A percentile compares a stretch with the other conserved stretches of the same genome.
Conservation (phyloP, 92 coral and sea anemone species). For the Scolanthus callimorphus region DNA sequence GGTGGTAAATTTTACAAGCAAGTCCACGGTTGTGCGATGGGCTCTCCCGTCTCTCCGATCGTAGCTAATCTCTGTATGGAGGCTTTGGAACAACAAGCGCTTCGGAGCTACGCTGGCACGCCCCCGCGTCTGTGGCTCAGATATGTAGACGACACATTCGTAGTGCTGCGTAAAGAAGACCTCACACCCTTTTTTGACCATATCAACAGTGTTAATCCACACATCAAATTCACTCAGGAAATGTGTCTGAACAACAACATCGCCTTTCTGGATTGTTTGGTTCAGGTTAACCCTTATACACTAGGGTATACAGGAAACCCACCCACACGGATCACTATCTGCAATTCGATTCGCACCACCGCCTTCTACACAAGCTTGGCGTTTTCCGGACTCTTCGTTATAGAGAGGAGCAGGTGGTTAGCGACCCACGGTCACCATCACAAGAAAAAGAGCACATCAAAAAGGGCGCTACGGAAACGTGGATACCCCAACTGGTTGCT, state of each 20-base stretch:
- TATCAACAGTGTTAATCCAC: conserved; percentile 2
- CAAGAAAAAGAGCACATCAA: too few species aligned
- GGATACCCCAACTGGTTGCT: conserved; percentile 19
- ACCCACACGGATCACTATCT: conserved; percentile 3
- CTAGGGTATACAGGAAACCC: conserved; percentile 4
- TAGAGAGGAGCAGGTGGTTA: conserved; percentile 3
- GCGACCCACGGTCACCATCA: not conserved
- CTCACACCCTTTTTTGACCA: conserved; percentile 2
- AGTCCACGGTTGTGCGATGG: conserved; percentile 17
- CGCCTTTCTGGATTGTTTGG: conserved; percentile 6
- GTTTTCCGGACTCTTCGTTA: conserved; percentile 3
- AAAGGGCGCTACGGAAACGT: conserved; percentile 7
- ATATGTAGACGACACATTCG: conserved; percentile 9
- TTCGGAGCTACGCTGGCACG: conserved; percentile 1
- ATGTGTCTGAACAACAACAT: conserved; percentile 3
- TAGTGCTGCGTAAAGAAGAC: not conserved
- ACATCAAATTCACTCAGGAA: conserved; percentile 5
- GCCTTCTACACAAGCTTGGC: conserved; percentile 6
- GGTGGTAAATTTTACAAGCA: conserved; percentile 11
- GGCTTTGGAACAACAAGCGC: conserved; percentile 2
- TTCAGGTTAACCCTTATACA: conserved; percentile 10
- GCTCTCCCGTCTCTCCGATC: conserved; percentile 16
- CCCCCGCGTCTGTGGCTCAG: conserved; percentile 6
- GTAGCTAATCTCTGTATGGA: conserved; percentile 13
- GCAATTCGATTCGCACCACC: conserved; percentile 2